Base-by-base conservation (phyloP, 1,140 invertebrate genomes). In the Yoshiicerus persimilis region DNA sequence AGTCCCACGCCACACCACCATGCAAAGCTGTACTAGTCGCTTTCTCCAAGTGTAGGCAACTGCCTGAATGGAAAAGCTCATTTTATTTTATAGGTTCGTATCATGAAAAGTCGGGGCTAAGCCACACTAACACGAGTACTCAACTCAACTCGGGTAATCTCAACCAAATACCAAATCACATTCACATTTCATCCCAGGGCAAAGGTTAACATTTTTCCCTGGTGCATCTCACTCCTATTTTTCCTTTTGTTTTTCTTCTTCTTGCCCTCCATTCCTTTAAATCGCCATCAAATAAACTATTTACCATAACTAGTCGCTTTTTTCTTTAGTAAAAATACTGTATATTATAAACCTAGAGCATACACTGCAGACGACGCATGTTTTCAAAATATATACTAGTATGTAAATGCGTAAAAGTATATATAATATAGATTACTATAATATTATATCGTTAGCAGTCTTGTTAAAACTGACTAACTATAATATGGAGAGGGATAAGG, bases 81-180 rank as follows among this genome's bases (percentile, higher is more conserved):
- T 80, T 80, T 80, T 80, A 80, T 80, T 80, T 80, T 80, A 80
- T 80, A 80, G 75, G 34, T 80, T 36, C 75, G 75, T 80, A 80
- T 80, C 75, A 80, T 23, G 32, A 32, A 80, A 36, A 38, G 32
- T 36, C 47, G 38, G 30, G n/a, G 75, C 34, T 80, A 80, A 32
- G 27, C 75, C 75, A 36, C 75, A 80, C 75, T 80, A 80, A 80
- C 75, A 80, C 75, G 75, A 80, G 75, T 80, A 34, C 75, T 80
- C 34, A 20, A 20, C 16, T 80, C 30, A n/a, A 34, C 34, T 80
- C 32, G n/a, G 38, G 32, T 36, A 80, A 80, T 80, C 75, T 80
- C 32, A 16, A 80, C 4, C 75, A 80, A 80, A 80, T 80, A 34
- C 75, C 27, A 34, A 80, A 34, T 80, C 75, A 13, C 32, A 80